Evolutionary conservation across 2,888 invertebrate genomes (phyloP).

Genomic region (Subacronicta megacephala): DNA sequence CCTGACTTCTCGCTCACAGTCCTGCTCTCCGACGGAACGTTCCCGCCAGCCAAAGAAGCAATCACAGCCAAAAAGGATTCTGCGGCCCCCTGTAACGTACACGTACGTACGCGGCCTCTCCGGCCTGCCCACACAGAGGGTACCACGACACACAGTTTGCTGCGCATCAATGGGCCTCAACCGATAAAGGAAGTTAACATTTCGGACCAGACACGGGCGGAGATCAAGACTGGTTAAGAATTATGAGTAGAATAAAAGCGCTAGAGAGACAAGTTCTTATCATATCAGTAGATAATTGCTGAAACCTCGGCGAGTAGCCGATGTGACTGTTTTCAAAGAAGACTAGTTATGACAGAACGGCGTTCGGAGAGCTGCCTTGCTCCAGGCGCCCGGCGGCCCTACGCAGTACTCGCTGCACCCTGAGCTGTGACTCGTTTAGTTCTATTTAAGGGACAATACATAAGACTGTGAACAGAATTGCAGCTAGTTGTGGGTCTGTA

Average conservation of each 20-base stretch:
- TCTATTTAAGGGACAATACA: constrained; percentile 71
- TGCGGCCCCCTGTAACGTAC: constrained; percentile 94
- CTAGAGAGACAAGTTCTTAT: constrained; percentile 74
- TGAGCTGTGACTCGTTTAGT: constrained; percentile 76
- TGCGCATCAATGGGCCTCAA: constrained; percentile 77
- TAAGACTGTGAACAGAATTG: constrained; percentile 77
- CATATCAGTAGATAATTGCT: constrained; percentile 83
- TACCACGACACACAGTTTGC: constrained; percentile 90
- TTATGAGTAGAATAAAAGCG: constrained; percentile 75
- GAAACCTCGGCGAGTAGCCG: constrained; percentile 63
- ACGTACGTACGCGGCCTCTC: constrained; percentile 95
- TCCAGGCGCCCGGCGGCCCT: constrained; percentile 28
- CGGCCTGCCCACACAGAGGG: constrained; percentile 94
- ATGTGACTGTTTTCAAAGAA: constrained; percentile 73
- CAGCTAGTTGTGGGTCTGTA: constrained; percentile 62
- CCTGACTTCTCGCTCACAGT: constrained; percentile 91
- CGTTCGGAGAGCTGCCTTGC: constrained; percentile 56
- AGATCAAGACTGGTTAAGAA: constrained; percentile 85
- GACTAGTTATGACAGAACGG: constrained; percentile 72
- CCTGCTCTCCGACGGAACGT: constrained; percentile 88
- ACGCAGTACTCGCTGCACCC: constrained; percentile 51
- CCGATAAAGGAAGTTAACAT: constrained; percentile 70
- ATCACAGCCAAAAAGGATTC: constrained; percentile 92
- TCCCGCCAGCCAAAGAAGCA: constrained; percentile 88
- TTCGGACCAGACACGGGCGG: constrained; percentile 65